Evolutionary conservation across 2,113 vertebrate genomes (phyloP), one percentile per base, ranked within the genome.

Genomic region (Spermophilus dauricus): DNA sequence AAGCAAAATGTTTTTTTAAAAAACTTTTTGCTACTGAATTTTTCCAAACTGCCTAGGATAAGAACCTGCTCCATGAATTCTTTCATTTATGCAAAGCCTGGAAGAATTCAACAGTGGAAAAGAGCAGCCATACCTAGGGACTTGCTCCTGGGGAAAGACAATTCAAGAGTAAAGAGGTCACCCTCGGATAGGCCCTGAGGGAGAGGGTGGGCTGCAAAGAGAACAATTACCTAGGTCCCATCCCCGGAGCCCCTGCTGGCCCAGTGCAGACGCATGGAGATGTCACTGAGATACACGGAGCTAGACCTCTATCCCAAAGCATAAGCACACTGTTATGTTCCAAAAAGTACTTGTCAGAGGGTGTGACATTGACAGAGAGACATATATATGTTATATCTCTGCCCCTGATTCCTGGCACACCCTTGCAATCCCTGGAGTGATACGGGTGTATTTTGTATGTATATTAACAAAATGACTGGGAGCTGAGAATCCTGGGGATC

Each of bases 81-180:
- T 61, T 92, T 83, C 34, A 37, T 91, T 93, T 37, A n/a, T 28
- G 73, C 56, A 80, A 91, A 96, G 8, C 45, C 84, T 96, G 39
- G 69, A 93, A 93, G 84, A 76, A 76, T 91, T 76, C 51, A 39
- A 4, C 32, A 8, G 42, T 65, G 76, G 32, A 72, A 69, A 85
- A 65, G 37, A 67, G 48, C 32, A 45, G 34, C 65, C 96, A 76
- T 65, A 53, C 65, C 88, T 81, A 48, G 45, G 48, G 48, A 61
- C 30, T 84, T 67, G 82, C 76, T 70, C 51, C 34, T 5, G 4
- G 34, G 80, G 80, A 91, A 86, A 45, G 83, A 89, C 84, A 88
- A 86, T 83, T 48, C 42, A 48, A 26, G 61, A 81, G 53, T 58
- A 76, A 58, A 88, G 85, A 98, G 24, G 81, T 96, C 75, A 94